Percentiles rank a stretch among this genome's conserved stretches.
phyloP scores from a whole-genome alignment of 37 sponge, comb jelly and placozoan species.

The Ianthella basta region DNA sequence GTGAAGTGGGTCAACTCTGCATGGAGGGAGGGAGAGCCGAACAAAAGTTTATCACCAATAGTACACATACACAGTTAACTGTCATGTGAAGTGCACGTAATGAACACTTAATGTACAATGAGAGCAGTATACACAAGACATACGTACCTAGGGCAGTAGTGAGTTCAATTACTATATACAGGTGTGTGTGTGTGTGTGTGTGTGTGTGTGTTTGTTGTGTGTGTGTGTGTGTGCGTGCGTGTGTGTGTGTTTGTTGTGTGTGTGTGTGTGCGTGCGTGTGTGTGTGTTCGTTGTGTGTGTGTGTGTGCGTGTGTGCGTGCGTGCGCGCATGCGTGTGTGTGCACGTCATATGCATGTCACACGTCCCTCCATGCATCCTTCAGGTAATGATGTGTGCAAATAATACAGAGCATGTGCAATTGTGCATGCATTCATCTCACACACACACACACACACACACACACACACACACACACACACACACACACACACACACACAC shows the following conservation, averaged over 20 bases:
- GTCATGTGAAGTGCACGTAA: too few species aligned
- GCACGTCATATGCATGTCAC: too few species aligned
- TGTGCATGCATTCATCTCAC: not conserved
- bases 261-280: slow-evolving; percentile 17
- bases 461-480: too few species aligned
- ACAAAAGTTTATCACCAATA: not conserved
- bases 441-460: not conserved
- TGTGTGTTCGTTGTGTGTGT: not conserved
- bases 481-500: not conserved
- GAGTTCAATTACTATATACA: too few species aligned
- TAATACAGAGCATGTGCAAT: not conserved
- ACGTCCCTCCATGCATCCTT: too few species aligned
- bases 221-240: slow-evolving; percentile 24
- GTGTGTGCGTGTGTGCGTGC: not conserved
- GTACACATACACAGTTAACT: not conserved
- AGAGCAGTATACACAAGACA: too few species aligned
- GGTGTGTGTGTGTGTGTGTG: too few species aligned
- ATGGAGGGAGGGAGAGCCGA: not conserved
- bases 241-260: slow-evolving; percentile 9
- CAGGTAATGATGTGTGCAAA: too few species aligned
- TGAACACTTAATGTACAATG: too few species aligned
- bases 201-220: not conserved
- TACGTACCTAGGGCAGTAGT: too few species aligned
- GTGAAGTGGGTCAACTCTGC: slow-evolving; percentile 1
- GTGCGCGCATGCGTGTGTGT: too few species aligned